Base-by-base conservation (phyloP, 1,140 invertebrate genomes). In the Homarus americanus region DNA sequence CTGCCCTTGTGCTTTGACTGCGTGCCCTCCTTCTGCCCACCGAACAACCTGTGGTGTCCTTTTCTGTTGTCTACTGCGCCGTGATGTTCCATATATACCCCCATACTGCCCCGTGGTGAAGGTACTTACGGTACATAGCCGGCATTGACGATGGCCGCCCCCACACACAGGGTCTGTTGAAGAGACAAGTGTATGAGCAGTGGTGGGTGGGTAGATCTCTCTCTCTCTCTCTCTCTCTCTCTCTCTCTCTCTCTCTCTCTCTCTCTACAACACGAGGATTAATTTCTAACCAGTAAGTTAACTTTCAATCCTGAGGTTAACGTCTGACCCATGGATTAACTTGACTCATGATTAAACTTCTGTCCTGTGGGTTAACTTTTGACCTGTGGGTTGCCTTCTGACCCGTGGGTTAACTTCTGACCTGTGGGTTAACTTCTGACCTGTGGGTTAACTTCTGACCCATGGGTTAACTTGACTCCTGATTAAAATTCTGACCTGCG, bases 91-190 rank as follows among this genome's bases (percentile, higher is more conserved):
- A 0, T 9, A 9, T 0, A 28, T n/a, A 32, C 36, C 63, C 24
- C 28, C n/a, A n/a, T 20, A n/a, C 1, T 32, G 28, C n/a, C n/a
- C 32, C 12, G 36, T 72, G 17, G 17, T 12, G 28, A n/a, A 49
- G 32, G 7, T 38, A 87, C 84, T 87, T 78, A 87, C 84, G 84
- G 72, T 1, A 87, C 73, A 24, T 87, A 87, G 17, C 84, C 84
- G 34, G 84, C 84, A 36, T 20, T 78, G 44, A 76, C 73, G 0
- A 78, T 38, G 34, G 73, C 84, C 32, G 44, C 84, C 1, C 84
- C 84, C 28, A 87, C 49, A 73, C 75, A 44, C 32, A 87, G 28
- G 20, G 44, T 53, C 84, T 87, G 72, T 69, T 1, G 63, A 28
- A 32, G n/a, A 2, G 24, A 69, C 3, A 28, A 10, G 24, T n/a